Evolutionary conservation across 2,888 invertebrate genomes (phyloP), one percentile per base, ranked within the genome.

Genomic region (Dicroscelio sp.): DNA sequence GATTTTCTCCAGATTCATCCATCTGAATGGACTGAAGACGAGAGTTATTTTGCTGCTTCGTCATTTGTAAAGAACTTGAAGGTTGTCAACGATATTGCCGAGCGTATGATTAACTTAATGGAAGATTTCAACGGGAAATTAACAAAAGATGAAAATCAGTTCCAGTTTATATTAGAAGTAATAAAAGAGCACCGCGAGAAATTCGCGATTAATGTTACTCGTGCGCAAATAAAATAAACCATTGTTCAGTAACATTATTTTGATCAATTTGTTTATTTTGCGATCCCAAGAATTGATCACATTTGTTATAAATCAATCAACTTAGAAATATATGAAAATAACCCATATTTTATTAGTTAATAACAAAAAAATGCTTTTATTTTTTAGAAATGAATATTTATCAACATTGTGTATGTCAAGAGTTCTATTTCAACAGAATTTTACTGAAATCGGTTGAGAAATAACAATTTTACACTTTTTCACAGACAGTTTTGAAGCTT

Each of bases 51-150:
- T 17, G 17, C 60, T 35, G 76, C 76, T 76, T 35, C 20, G 20
- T 48, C 14, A 25, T 76, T 55, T 31, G 31, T 76, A 12, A 0
- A 27, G 30, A 76, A 58, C 27, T 60, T 76, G 27, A 76, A 58
- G 20, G 60, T 60, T 27, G 27, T 60, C 12, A 76, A 76, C 38
- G 60, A 76, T 27, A 48, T 35, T 30, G 76, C 76, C 8, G 76
- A 76, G 30, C 58, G 76, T 60, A 76, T 55, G 58, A 38, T 76
- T 0, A 58, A 76, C 17, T 60, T 76, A 35, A 76, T 76, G 35
- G 25, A 76, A 58, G 76, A 76, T 58, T 76, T 58, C 30, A 58
- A 31, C 14, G 12, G 35, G 17, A 76, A 76, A 31, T 31, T 76
- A 6, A 76, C 76, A 1, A 76, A 76, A 38, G 35, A 73, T n/a